Conservation (phyloP, 2,797 vertebrate genomes). For the Lacerta viridis region DNA sequence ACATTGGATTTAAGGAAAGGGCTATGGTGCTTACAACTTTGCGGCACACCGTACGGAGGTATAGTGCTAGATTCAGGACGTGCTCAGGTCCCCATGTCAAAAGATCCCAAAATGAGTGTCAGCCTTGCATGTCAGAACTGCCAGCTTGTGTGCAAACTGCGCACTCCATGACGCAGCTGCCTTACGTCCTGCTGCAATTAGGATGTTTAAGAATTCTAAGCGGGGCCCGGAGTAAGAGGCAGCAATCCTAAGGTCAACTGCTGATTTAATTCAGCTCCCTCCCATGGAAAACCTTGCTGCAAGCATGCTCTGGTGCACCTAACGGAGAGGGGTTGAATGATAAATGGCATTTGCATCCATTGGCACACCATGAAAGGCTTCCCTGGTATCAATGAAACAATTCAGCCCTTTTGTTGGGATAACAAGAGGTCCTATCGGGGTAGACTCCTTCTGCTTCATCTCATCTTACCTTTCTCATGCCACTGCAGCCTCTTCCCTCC, state of each 20-base stretch:
- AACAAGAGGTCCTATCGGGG: neutral
- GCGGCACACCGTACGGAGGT: too few relatives aligned
- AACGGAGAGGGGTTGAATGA: neutral
- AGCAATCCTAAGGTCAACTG: neutral
- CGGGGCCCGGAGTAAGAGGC: neutral
- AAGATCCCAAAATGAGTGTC: too few relatives aligned
- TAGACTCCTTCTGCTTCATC: neutral
- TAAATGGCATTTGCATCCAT: neutral
- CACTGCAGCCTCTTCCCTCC: neutral
- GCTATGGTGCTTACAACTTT: neutral
- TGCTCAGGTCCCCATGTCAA: too few relatives aligned
- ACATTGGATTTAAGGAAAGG: neutral
- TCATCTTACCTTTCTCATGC: neutral
- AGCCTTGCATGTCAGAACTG: too few relatives aligned
- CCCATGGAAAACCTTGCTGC: neutral
- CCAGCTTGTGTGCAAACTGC: too few relatives aligned
- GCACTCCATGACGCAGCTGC: neutral
- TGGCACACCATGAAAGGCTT: neutral
- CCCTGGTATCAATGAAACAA: neutral
- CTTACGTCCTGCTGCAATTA: neutral
- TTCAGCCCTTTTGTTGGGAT: neutral
- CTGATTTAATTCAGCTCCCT: neutral
- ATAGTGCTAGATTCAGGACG: too few relatives aligned
- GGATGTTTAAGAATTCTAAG: neutral
- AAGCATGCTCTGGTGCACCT: conserved; percentile 4